Conservation (phyloP, 1,140 invertebrate species). For the Octopus sinensis region DNA sequence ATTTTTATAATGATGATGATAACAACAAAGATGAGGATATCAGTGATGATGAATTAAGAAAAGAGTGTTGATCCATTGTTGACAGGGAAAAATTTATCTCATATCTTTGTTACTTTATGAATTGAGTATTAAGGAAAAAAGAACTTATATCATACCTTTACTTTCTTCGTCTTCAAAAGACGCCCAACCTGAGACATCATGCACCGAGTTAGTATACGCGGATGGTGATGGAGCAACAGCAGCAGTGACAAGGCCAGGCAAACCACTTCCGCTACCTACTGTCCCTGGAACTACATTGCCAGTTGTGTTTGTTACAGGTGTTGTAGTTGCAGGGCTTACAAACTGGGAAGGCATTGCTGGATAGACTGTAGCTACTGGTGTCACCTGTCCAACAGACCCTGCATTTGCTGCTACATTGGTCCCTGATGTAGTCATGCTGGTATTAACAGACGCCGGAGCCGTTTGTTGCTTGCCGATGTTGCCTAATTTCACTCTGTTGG, state of each 20-base stretch:
- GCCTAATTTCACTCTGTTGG: constrained; percentile 14
- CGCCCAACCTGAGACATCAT: constrained; percentile 46
- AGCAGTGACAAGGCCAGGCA: constrained; percentile 18
- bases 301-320: background rate
- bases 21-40: too few species aligned
- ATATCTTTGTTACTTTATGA: too few species aligned
- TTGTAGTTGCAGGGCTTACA: background rate
- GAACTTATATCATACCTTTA: constrained; percentile 37
- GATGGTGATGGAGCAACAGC: constrained; percentile 14
- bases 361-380: constrained; percentile 10
- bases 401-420: constrained; percentile 23
- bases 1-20: too few species aligned
- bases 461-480: constrained; percentile 31
- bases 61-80: too few species aligned
- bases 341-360: constrained; percentile 12
- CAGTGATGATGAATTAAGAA: too few species aligned
- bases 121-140: background rate
- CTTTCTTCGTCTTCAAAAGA: constrained; percentile 54
- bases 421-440: constrained; percentile 20
- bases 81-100: too few species aligned
- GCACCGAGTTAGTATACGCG: constrained; percentile 27
- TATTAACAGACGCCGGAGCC: constrained; percentile 25
- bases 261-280: background rate
- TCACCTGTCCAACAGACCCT: constrained; percentile 22
- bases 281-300: constrained; percentile 22